phyloP scores from a whole-genome alignment of 2,888 invertebrate species.

The Lymantria monacha region DNA sequence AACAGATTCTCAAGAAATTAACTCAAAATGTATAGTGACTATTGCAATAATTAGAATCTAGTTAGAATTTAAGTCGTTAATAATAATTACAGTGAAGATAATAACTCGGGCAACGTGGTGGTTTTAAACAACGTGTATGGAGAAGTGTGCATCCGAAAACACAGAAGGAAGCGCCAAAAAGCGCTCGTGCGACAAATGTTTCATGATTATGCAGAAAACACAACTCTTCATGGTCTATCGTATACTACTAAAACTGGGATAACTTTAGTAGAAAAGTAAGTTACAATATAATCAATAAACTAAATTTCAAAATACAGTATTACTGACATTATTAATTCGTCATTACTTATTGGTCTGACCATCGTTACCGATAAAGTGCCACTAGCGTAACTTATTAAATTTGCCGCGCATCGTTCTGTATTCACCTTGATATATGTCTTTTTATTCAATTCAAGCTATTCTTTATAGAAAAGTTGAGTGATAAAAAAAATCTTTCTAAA shows the following conservation, averaged over 20 bases:
- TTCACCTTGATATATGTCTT: too few relatives aligned
- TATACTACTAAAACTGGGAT: slow-evolving; percentile 42
- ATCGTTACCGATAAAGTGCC: too few relatives aligned
- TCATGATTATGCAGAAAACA: slow-evolving; percentile 44
- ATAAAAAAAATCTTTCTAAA: too few relatives aligned
- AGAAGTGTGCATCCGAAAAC: slow-evolving; percentile 36
- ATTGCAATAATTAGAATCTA: too few relatives aligned
- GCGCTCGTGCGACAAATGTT: slow-evolving; percentile 32
- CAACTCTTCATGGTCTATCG: slow-evolving; percentile 47
- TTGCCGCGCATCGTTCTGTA: too few relatives aligned
- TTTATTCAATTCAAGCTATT: too few relatives aligned
- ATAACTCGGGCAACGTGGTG: slow-evolving; percentile 6
- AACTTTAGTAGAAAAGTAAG: slow-evolving; percentile 43
- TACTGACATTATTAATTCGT: too few relatives aligned
- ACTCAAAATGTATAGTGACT: too few relatives aligned
- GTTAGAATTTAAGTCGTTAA: not conserved
- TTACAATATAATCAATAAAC: not conserved
- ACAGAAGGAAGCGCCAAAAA: slow-evolving; percentile 43
- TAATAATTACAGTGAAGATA: slow-evolving; percentile 9
- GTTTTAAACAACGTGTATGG: slow-evolving; percentile 28
- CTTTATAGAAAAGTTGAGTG: too few relatives aligned
- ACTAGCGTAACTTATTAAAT: too few relatives aligned
- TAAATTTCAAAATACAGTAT: not conserved
- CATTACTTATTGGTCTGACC: too few relatives aligned
- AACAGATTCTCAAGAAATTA: too few relatives aligned